phyloP scores from a whole-genome alignment of 2,888 invertebrate species.

The Eristalinus aeneus region DNA sequence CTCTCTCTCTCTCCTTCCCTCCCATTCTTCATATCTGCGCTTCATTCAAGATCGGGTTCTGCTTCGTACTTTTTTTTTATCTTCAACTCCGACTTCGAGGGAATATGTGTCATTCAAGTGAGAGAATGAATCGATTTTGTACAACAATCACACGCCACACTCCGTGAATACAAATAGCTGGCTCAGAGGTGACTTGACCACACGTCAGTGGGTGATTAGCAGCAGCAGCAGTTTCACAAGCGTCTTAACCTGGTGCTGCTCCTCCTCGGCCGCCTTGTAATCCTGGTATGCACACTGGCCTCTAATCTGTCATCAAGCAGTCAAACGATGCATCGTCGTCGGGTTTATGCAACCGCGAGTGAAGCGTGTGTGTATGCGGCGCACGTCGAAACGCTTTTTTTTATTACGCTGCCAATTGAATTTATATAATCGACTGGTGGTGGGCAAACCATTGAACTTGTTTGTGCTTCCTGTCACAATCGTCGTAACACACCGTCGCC shows the following conservation, averaged over 20 bases:
- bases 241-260: not conserved
- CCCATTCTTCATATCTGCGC: not conserved
- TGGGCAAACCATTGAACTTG: conserved; percentile 51
- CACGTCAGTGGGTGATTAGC: not conserved
- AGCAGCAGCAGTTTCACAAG: not conserved
- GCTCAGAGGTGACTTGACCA: not conserved
- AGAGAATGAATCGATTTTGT: conserved; percentile 54
- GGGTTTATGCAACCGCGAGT: conserved; percentile 53
- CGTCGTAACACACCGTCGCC: not conserved
- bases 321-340: conserved; percentile 1
- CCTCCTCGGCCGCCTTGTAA: not conserved
- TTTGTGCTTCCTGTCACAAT: conserved; percentile 38
- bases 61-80: not conserved
- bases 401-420: conserved; percentile 40
- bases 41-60: not conserved
- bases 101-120: conserved; percentile 60
- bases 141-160: conserved; percentile 1
- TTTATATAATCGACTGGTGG: conserved; percentile 53
- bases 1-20: conserved; percentile 22
- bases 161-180: conserved; percentile 42
- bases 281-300: not conserved
- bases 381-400: conserved; percentile 48
- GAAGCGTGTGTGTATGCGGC: conserved; percentile 29
- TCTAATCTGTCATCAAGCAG: not conserved
- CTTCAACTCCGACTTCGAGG: not conserved